Conservation (phyloP, 53 echinoderm and acorn worm genomes). For the Henricia sp. region DNA sequence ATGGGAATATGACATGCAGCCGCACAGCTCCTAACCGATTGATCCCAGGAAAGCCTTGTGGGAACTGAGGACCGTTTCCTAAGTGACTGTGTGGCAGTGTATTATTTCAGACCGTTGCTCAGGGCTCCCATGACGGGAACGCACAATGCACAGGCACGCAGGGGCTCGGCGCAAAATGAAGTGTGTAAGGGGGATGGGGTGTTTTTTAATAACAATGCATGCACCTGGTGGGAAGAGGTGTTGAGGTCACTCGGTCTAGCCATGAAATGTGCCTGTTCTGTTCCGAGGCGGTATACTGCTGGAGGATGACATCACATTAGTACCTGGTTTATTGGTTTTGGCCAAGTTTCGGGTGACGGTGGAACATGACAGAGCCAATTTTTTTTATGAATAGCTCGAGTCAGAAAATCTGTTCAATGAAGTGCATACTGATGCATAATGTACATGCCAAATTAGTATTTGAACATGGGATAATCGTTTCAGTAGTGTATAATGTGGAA, state of each 20-base stretch:
- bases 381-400: neutral
- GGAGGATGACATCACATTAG: constrained; percentile 25
- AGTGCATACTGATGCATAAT: neutral
- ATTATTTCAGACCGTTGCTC: constrained; percentile 32
- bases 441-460: neutral
- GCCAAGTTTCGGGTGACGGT: constrained; percentile 17
- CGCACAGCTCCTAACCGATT: constrained; percentile 36
- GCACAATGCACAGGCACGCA: constrained; percentile 53
- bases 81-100: constrained; percentile 44
- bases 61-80: constrained; percentile 28
- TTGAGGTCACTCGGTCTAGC: constrained; percentile 29
- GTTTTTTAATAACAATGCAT: constrained; percentile 31
- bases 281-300: neutral
- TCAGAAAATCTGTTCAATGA: neutral
- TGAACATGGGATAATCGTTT: too few relatives aligned
- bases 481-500: too few relatives aligned
- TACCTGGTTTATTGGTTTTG: constrained; percentile 7
- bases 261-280: constrained; percentile 34
- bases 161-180: neutral
- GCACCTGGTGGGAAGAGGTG: constrained; percentile 58
- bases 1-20: constrained; percentile 49
- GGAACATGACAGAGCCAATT: neutral
- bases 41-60: constrained; percentile 29
- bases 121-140: neutral
- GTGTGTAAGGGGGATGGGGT: neutral